Conservation (phyloP, 2,797 vertebrate genomes). For the Salmo trutta region DNA sequence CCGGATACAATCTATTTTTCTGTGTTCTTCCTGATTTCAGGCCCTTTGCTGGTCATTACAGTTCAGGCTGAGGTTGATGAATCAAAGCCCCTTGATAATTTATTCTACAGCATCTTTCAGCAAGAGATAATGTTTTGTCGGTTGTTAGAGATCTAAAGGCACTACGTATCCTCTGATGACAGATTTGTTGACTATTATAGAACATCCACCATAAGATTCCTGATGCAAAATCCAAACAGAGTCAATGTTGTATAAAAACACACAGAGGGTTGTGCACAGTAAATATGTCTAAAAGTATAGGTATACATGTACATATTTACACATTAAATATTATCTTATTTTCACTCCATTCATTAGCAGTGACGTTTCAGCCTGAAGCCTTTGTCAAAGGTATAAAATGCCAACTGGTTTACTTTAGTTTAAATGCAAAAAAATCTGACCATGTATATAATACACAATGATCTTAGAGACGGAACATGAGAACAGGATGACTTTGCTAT, state of each 20-base stretch:
- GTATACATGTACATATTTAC: too few species aligned
- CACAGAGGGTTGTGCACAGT: too few species aligned
- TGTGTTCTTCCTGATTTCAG: too few species aligned
- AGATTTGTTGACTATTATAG: background rate
- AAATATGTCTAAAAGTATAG: too few species aligned
- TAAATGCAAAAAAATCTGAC: background rate
- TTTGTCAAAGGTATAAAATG: background rate
- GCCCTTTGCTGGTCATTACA: too few species aligned
- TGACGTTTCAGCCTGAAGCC: too few species aligned
- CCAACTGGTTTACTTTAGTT: background rate
- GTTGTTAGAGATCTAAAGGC: background rate
- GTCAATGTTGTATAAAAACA: too few species aligned
- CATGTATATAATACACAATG: background rate
- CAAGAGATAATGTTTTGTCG: background rate
- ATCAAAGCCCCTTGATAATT: background rate
- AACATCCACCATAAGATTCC: too few species aligned
- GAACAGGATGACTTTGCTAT: background rate
- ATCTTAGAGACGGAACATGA: background rate
- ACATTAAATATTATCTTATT: too few species aligned
- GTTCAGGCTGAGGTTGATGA: background rate
- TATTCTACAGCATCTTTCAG: background rate
- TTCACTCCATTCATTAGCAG: too few species aligned
- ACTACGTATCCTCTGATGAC: slow-evolving; percentile 3
- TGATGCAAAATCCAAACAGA: too few species aligned
- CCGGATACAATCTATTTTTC: too few species aligned